Evolutionary conservation across 2,888 invertebrate species (phyloP).

Genomic region (Drosophila basisetae): DNA sequence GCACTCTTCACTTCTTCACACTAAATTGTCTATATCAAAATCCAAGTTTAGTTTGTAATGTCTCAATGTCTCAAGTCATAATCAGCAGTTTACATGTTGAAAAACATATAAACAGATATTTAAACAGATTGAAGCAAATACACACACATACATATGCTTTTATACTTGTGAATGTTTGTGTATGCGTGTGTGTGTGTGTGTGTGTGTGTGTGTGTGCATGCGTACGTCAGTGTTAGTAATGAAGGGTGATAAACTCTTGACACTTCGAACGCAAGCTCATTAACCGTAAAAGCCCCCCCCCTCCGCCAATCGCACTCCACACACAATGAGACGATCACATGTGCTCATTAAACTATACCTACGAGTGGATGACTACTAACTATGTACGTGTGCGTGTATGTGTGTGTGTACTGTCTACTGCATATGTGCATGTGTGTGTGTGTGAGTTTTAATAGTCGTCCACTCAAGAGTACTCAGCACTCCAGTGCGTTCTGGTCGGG

Average conservation of each 20-base stretch:
- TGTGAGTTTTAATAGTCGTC: not conserved
- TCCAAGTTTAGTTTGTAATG: not conserved
- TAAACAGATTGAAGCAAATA: constrained; percentile 24
- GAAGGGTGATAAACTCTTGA: constrained; percentile 71
- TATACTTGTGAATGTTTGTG: not conserved
- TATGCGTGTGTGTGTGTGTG: not conserved
- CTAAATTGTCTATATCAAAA: constrained; percentile 2
- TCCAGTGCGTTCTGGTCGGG: not conserved
- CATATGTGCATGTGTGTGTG: not conserved
- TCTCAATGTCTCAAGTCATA: not conserved
- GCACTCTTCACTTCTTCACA: not conserved
- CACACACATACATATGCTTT: not conserved
- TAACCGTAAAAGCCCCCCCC: constrained; percentile 26
- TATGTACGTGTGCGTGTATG: not conserved
- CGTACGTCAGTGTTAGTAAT: constrained; percentile 46
- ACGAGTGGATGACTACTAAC: constrained; percentile 5
- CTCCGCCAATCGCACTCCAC: not conserved
- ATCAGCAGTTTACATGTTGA: constrained; percentile 11
- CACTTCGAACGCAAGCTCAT: constrained; percentile 41
- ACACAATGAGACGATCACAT: constrained; percentile 41
- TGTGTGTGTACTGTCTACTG: not conserved
- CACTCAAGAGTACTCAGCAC: not conserved
- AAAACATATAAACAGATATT: constrained; percentile 5
- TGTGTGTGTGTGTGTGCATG: not conserved
- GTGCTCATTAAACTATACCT: constrained; percentile 43